Evolutionary conservation across 2,888 invertebrate genomes (phyloP), one percentile per base, ranked within the genome.

Genomic region (Noctua pronuba): DNA sequence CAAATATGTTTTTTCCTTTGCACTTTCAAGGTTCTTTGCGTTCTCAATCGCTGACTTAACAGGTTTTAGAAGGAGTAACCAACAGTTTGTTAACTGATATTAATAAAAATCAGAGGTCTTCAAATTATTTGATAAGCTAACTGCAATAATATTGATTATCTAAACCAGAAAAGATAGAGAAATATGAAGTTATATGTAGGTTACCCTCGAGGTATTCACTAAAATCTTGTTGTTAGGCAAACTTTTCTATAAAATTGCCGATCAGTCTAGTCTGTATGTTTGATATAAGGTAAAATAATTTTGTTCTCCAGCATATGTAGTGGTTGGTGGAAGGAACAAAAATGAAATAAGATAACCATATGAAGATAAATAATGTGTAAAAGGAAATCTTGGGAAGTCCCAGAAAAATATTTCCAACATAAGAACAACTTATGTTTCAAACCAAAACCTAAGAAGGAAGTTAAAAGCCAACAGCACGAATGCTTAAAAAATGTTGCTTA

Each of bases 21-120:
- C 85, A 85, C 81, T 82, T 80, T 82, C 77, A 82, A 89, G 89
- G 88, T 87, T 92, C 91, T 93, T 92, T 90, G 88, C 91, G 92
- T 93, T 94, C 93, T 93, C 94, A 93, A 94, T 94, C 92, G 94
- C 94, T 94, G 95, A 95, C 94, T 95, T 94, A 95, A 96, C 96
- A 94, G 95, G 95, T 96, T 95, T 93, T 89, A 79, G 73, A 92
- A 93, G 94, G 82, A 85, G 90, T 91, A 77, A 78, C 73, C 80
- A 93, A 96, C 95, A 88, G 84, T 93, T 92, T 72, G 64, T 75
- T 75, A 46, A 38, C 4, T 60, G 2, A 35, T 55, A 46, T 35
- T 44, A 76, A 58, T 72, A 85, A 41, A 0, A 60, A 44, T 2
- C n/a, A 38, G 11, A 55, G 35, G 31, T 64, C 80, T 62, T n/a